Percentiles rank a stretch among this genome's conserved stretches.
Conservation (phyloP, 2,113 vertebrate species). For the Eira barbara region DNA sequence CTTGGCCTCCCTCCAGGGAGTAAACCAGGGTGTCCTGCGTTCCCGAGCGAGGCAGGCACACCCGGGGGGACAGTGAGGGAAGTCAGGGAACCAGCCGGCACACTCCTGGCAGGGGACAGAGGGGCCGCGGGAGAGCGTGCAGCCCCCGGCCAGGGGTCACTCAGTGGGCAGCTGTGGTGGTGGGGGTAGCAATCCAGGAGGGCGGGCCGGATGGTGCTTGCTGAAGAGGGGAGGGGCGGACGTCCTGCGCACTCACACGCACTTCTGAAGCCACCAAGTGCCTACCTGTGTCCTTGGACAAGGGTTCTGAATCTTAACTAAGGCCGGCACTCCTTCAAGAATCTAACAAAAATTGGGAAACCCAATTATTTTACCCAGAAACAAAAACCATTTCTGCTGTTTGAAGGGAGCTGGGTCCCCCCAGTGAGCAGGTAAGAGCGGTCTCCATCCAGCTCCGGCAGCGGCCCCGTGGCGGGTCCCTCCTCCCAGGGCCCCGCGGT, state of each 20-base stretch:
- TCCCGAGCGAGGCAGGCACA: too few relatives aligned
- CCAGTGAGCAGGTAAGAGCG: not conserved
- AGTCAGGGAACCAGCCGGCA: too few relatives aligned
- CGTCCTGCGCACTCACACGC: fast-evolving
- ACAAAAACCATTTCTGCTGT: not conserved
- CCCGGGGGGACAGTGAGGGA: not conserved
- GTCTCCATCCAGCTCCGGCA: not conserved
- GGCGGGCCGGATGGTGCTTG: not conserved
- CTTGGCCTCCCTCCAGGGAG: not conserved
- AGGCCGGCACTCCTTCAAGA: not conserved
- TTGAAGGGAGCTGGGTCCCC: not conserved
- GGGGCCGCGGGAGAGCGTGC: not conserved
- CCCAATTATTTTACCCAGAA: not conserved
- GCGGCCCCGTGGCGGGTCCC: too few relatives aligned
- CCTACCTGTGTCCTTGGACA: not conserved
- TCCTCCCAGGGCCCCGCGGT: not conserved
- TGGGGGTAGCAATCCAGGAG: too few relatives aligned
- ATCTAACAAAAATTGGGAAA: not conserved
- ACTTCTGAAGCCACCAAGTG: not conserved
- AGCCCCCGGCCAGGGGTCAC: not conserved
- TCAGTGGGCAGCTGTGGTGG: too few relatives aligned
- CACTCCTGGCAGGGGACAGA: too few relatives aligned
- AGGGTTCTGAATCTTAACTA: not conserved
- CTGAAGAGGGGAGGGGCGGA: too few relatives aligned
- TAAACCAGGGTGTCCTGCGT: not conserved